phyloP scores from a whole-genome alignment of 2,888 invertebrate species.

The Fragum sueziense region DNA sequence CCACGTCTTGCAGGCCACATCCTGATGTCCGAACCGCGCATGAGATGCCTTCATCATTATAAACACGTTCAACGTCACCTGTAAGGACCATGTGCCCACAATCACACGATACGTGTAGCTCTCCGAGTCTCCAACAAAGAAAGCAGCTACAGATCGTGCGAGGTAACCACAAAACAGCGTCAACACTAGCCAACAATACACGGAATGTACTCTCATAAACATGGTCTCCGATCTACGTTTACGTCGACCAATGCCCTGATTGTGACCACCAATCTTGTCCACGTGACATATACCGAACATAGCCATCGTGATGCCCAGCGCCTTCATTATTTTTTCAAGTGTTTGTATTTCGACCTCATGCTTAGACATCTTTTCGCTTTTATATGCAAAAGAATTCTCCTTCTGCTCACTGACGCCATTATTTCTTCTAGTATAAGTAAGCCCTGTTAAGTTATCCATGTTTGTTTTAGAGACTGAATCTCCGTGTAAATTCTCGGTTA shows the following conservation, averaged over 20 bases:
- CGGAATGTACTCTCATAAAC: neutral
- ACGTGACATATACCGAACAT: conserved; percentile 8
- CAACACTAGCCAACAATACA: neutral
- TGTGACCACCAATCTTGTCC: neutral
- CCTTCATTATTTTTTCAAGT: neutral
- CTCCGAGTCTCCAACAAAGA: neutral
- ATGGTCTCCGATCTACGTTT: neutral
- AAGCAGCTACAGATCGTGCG: neutral
- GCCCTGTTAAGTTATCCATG: too few species aligned
- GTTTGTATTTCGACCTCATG: neutral
- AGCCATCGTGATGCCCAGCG: neutral
- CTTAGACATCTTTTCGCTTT: too few species aligned
- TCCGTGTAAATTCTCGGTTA: too few species aligned
- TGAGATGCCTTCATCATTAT: conserved; percentile 3
- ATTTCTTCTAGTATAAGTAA: too few species aligned
- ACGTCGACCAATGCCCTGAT: neutral
- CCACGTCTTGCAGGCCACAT: conserved; percentile 1
- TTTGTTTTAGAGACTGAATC: too few species aligned
- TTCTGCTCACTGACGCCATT: too few species aligned
- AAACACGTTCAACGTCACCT: neutral
- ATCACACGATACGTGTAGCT: neutral
- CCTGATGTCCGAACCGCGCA: conserved; percentile 7
- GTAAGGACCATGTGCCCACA: conserved; percentile 1
- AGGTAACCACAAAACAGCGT: neutral
- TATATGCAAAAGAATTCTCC: too few species aligned